Conservation (phyloP, 2,113 vertebrate genomes). For the Girardinichthys multiradiatus region DNA sequence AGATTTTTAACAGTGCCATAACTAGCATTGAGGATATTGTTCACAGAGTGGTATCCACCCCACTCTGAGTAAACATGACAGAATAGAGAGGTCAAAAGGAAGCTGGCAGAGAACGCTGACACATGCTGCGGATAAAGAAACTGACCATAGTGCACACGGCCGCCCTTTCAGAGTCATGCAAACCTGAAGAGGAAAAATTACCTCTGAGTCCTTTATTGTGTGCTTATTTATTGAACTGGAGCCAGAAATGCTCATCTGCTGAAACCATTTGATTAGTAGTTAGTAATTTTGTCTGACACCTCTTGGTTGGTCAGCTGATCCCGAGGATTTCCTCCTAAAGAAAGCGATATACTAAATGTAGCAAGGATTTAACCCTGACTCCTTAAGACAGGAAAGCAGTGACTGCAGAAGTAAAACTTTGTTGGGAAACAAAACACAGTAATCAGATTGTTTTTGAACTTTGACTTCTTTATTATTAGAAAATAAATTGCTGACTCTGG, state of each 20-base stretch:
- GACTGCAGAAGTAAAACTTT: no score
- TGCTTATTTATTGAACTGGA: slow-evolving; percentile 1
- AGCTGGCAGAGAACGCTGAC: slow-evolving; percentile 51
- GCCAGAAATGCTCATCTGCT: slow-evolving; percentile 7
- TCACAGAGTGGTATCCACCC: slow-evolving; percentile 55
- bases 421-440: no score
- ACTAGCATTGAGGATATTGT: slow-evolving; percentile 70
- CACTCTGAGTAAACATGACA: slow-evolving; percentile 63
- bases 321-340: neutral
- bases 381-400: neutral
- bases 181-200: slow-evolving; percentile 5
- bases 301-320: neutral
- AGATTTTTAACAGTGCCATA: slow-evolving; percentile 48
- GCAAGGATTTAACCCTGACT: neutral
- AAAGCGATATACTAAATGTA: neutral
- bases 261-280: slow-evolving; percentile 2
- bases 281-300: no score
- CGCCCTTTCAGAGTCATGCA: slow-evolving; percentile 22
- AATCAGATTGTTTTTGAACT: no score
- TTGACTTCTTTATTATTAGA: no score
- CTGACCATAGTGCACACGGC: slow-evolving; percentile 4
- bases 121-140: slow-evolving; percentile 53
- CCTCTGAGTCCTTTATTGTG: neutral
- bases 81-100: slow-evolving; percentile 65
- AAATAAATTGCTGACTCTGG: no score